Evolutionary conservation across 2,797 vertebrate species (phyloP), one percentile per base, ranked within the genome.

Genomic region (Chromis chromis): DNA sequence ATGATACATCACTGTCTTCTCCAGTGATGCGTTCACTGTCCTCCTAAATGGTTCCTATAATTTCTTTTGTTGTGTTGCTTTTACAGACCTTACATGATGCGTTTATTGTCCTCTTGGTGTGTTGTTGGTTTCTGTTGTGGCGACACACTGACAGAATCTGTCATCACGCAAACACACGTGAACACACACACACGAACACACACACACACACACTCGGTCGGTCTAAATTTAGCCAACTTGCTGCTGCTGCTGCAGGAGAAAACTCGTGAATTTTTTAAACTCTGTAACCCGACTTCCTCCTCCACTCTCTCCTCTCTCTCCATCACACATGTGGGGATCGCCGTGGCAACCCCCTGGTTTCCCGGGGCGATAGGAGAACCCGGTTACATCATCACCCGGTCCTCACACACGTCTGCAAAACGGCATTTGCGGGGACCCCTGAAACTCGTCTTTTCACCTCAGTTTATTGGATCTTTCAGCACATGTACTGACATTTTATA

Each of bases 201-300:
- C 49, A 63, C 57, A 31, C 48, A 58, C 63, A 48, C 56, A 31
- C 65, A 42, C 67, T 14, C n/a, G 1, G 4, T 2, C 44, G 4
- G 22, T 76, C 72, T 89, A 89, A 88, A 76, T 88, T 88, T 90
- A 87, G 80, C 52, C 25, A 11, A 36, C 9, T 36, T 12, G 10
- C 0, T 14, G 8, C 52, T 14, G 8, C 52, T 19, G 69, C 74
- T 74, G 76, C 76, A 82, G 82, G 59, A 87, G 76, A 85, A 86
- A 88, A 76, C 82, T 88, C 53, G 24, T 87, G 64, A 88, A 90
- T 91, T 76, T 89, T 91, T 91, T 48, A 88, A 77, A 81, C 74
- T 65, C 67, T 78, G 71, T 60, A 79, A 83, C 64, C 46, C 36
- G 31, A 63, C 70, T 56, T 78, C 61, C 39, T 12, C 10, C 54